Conservation (phyloP, 2,113 vertebrate genomes). For the Vidua chalybeata region DNA sequence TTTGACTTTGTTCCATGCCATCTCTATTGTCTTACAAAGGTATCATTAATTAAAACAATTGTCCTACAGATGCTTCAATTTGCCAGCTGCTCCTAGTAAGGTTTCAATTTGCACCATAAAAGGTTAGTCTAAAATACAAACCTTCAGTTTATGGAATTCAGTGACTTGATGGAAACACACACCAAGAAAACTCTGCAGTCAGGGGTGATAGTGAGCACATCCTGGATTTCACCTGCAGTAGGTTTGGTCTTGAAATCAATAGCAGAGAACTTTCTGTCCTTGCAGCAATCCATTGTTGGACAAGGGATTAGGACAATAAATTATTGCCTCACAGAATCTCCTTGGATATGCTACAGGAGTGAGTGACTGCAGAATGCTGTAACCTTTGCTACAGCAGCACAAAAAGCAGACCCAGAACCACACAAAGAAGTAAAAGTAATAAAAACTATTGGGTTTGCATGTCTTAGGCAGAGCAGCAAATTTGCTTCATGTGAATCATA, state of each 20-base stretch:
- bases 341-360: not conserved
- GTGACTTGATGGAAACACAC: not conserved
- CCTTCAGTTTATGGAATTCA: not conserved
- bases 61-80: not conserved
- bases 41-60: not conserved
- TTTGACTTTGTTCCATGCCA: not conserved
- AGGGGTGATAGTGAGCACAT: not conserved
- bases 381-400: not conserved
- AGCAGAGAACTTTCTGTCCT: not conserved
- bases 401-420: not conserved
- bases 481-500: not conserved
- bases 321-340: fast-evolving
- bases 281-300: not conserved
- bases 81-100: not conserved
- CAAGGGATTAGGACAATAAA: not conserved
- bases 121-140: not conserved
- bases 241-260: not conserved
- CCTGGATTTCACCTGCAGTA: not conserved
- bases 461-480: not conserved
- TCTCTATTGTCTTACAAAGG: not conserved
- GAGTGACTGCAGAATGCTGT: not conserved
- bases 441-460: fast-evolving
- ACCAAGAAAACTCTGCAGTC: not conserved
- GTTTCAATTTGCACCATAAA: fast-evolving
- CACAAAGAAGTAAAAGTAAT: not conserved